Evolutionary conservation across 1,140 invertebrate species (phyloP).

Genomic region (Amyelois transitella): DNA sequence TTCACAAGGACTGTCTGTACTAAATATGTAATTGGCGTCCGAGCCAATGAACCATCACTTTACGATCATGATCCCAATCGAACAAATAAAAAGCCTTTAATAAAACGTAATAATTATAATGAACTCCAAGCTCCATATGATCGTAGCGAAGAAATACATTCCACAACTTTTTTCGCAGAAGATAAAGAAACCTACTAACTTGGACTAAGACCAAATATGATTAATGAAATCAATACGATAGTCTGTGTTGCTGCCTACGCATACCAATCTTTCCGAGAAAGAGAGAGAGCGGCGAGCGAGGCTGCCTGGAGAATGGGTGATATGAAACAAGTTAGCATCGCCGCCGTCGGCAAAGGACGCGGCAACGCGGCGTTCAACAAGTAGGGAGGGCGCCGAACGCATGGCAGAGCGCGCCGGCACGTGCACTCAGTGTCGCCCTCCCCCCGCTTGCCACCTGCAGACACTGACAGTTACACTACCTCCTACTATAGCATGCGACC

Average conservation of each 20-base stretch:
- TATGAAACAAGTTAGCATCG: slow-evolving; percentile 17
- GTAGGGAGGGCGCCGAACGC: slow-evolving; percentile 50
- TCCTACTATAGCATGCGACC: slow-evolving; percentile 36
- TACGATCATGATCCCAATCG: background rate
- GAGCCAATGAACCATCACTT: background rate
- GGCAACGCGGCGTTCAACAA: slow-evolving; percentile 52
- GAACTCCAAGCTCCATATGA: background rate
- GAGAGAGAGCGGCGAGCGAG: slow-evolving; percentile 25
- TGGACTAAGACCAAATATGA: slow-evolving; percentile 10
- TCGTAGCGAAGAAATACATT: background rate
- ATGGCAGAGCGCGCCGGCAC: slow-evolving; percentile 50
- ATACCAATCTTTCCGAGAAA: slow-evolving; percentile 23
- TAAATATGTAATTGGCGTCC: background rate
- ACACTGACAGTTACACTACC: slow-evolving; percentile 24
- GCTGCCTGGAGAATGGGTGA: slow-evolving; percentile 20
- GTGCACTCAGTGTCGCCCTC: slow-evolving; percentile 37
- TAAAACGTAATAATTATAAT: background rate
- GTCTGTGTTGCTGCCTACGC: slow-evolving; percentile 12
- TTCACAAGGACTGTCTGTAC: slow-evolving; percentile 5
- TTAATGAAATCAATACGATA: slow-evolving; percentile 32
- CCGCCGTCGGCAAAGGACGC: slow-evolving; percentile 16
- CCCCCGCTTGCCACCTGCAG: slow-evolving; percentile 18
- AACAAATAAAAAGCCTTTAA: background rate
- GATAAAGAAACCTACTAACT: background rate
- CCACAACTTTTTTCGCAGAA: background rate